Evolutionary conservation across 2,797 vertebrate genomes (phyloP), one percentile per base, ranked within the genome.

Genomic region (Decapterus maruadsi): DNA sequence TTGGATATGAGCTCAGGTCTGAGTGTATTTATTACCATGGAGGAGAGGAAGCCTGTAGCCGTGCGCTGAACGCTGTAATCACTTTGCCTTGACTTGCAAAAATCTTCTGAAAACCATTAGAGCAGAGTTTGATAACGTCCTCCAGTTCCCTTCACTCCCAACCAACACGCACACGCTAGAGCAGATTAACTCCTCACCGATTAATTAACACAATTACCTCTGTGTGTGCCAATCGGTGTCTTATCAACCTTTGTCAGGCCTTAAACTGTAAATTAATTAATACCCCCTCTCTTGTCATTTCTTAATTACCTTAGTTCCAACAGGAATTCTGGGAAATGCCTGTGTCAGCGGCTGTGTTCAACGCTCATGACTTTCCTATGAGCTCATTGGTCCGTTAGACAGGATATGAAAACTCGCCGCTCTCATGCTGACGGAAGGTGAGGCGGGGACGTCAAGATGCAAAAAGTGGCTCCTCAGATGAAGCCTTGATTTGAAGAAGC

Each of bases 241-340:
- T 94, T 95, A 94, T 95, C 94, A 93, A 85, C 81, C 72, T 86
- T 76, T 77, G 91, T 92, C 93, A 94, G 94, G 86, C 88, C 85
- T 80, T 87, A 79, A 90, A 88, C 90, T 87, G 69, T 85, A 87
- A 90, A 94, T 91, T 77, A 93, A 94, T 93, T 93, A 90, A 92
- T 88, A 88, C 83, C 84, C 79, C 46, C 62, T 70, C 83, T 88
- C 92, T 85, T 84, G 87, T 88, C 87, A 71, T 85, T 88, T 87
- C 81, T 78, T 92, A 91, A 94, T 92, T 89, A 92, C 83, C 63
- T 85, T 45, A 22, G 82, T 73, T 89, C 89, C 86, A 68, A 84
- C 70, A 85, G 82, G 89, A 87, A 73, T 87, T 83, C 42, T 71
- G 77, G 77, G 72, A 87, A 90, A 85, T 1, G 81, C 69, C 60